Evolutionary conservation across 2,113 vertebrate species (phyloP).

Genomic region (Pontoporia blainvillei): DNA sequence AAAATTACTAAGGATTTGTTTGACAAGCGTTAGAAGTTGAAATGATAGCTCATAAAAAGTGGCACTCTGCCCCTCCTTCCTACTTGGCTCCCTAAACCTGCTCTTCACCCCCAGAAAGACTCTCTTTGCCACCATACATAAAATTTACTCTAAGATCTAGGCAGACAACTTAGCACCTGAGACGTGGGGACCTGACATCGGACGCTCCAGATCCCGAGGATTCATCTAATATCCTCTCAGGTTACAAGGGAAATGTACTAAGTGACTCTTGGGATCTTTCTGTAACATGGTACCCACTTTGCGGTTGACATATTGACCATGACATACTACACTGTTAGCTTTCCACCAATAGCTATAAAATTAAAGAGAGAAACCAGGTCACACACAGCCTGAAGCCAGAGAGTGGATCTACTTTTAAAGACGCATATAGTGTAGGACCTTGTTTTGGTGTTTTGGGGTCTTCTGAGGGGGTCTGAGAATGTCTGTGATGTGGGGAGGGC

Average conservation of each 20-base stretch:
- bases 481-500: conserved; percentile 16
- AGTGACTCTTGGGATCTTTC: background rate
- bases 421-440: background rate
- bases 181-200: background rate
- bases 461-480: background rate
- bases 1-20: background rate
- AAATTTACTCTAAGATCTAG: background rate
- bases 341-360: conserved; percentile 38
- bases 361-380: conserved; percentile 51
- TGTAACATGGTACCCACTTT: background rate
- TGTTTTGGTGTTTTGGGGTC: background rate
- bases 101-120: background rate
- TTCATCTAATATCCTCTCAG: background rate
- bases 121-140: background rate
- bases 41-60: background rate
- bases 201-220: background rate
- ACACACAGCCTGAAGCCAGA: background rate
- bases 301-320: background rate
- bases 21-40: background rate
- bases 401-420: background rate
- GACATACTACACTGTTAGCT: conserved; percentile 5
- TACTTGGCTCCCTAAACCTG: background rate
- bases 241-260: background rate
- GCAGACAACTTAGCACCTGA: background rate
- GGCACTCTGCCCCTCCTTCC: background rate